phyloP scores from a whole-genome alignment of 2,113 vertebrate species.

The Orthonyx spaldingii region DNA sequence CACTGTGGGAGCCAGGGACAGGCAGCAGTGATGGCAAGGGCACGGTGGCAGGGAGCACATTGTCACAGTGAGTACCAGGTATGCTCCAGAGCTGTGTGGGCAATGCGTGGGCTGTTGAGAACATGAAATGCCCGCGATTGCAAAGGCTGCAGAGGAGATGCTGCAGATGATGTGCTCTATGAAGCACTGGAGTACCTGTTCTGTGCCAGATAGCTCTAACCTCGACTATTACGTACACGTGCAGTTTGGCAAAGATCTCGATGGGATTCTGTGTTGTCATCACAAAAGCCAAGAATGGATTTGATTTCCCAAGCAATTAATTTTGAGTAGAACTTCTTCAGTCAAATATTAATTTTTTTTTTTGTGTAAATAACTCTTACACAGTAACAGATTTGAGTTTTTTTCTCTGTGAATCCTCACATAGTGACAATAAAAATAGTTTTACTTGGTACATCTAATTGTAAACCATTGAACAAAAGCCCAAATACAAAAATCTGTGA shows the following conservation, averaged over 20 bases:
- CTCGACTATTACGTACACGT: accelerated
- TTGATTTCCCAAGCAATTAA: neutral
- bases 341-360: neutral
- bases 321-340: neutral
- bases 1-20: neutral
- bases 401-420: neutral
- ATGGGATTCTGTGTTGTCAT: neutral
- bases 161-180: neutral
- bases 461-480: neutral
- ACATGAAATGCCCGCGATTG: neutral
- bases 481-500: neutral
- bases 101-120: neutral
- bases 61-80: neutral
- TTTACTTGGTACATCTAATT: neutral
- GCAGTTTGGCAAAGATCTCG: neutral
- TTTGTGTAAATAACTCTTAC: neutral
- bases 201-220: neutral
- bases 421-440: neutral
- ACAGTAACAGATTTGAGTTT: neutral
- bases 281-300: neutral
- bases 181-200: neutral
- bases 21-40: neutral
- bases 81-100: neutral
- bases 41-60: accelerated
- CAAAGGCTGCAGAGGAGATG: neutral